Conservation (phyloP, 2,113 vertebrate species). For the Pseudois nayaur region DNA sequence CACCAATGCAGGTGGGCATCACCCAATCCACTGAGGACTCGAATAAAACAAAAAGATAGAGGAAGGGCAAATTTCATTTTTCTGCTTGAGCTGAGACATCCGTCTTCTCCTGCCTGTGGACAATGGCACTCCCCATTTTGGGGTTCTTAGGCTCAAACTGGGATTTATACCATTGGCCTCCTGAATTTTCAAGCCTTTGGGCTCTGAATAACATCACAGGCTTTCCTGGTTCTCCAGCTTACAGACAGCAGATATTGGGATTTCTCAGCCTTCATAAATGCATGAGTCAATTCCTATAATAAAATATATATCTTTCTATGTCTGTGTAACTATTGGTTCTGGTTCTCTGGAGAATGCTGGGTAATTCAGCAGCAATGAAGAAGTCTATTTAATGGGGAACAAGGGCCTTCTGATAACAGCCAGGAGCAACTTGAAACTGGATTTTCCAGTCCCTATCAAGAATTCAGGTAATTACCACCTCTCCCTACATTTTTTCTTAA, state of each 20-base stretch:
- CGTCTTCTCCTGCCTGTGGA: background rate
- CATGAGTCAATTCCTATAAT: background rate
- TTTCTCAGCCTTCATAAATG: background rate
- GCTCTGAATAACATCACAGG: background rate
- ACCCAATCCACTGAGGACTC: background rate
- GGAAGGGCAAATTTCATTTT: background rate
- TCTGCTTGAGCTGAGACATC: background rate
- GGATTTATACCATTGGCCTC: background rate
- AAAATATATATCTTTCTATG: background rate
- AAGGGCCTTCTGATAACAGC: background rate
- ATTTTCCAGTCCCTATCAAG: background rate
- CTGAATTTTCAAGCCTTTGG: background rate
- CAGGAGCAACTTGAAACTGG: background rate
- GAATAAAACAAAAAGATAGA: background rate
- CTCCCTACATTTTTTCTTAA: background rate
- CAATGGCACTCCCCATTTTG: background rate
- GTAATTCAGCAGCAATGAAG: background rate
- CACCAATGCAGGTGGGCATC: background rate
- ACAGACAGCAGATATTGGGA: background rate
- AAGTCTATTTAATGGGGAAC: too few relatives aligned
- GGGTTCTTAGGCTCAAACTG: background rate
- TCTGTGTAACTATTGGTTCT: background rate
- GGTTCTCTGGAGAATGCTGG: background rate
- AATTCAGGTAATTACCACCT: background rate
- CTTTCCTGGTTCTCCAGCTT: background rate